Evolutionary conservation across 2,888 invertebrate species (phyloP).

Genomic region (Podotricha telesiphe): DNA sequence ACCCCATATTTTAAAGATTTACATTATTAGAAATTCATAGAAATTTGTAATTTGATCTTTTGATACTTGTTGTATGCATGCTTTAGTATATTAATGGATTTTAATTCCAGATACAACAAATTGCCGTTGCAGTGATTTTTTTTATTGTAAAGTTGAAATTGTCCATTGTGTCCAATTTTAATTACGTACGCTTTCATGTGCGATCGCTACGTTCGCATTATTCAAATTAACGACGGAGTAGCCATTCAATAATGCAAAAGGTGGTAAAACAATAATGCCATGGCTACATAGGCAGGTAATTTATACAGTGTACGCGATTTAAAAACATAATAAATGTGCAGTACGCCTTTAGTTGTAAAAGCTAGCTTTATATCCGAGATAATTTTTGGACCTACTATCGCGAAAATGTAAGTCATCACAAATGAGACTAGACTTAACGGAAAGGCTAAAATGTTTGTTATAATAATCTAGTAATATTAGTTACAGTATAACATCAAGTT

Average conservation of each 20-base stretch:
- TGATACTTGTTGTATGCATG: not conserved
- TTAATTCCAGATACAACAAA: not conserved
- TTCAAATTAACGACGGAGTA: conserved; percentile 54
- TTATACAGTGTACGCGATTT: not conserved
- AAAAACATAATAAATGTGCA: not conserved
- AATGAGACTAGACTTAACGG: too few relatives aligned
- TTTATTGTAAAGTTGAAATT: conserved; percentile 28
- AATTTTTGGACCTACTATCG: too few relatives aligned
- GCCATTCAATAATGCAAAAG: conserved; percentile 46
- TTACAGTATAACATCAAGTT: too few relatives aligned
- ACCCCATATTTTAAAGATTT: not conserved
- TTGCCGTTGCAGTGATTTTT: not conserved
- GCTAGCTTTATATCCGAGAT: too few relatives aligned
- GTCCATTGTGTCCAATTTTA: conserved; percentile 51
- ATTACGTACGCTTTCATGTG: conserved; percentile 54
- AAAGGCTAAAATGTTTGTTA: not conserved
- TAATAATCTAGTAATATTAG: not conserved
- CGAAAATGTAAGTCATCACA: too few relatives aligned
- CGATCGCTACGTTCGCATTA: conserved; percentile 56
- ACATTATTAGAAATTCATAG: not conserved
- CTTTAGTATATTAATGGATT: not conserved
- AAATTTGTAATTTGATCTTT: not conserved
- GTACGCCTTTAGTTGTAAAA: not conserved
- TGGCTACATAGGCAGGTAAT: not conserved
- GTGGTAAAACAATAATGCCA: conserved; percentile 29